These are phyloP conservation scores for Orthonyx spaldingii DNA, from an alignment of 2,113 vertebrate species.

Conservation along the genomic window DNA sequence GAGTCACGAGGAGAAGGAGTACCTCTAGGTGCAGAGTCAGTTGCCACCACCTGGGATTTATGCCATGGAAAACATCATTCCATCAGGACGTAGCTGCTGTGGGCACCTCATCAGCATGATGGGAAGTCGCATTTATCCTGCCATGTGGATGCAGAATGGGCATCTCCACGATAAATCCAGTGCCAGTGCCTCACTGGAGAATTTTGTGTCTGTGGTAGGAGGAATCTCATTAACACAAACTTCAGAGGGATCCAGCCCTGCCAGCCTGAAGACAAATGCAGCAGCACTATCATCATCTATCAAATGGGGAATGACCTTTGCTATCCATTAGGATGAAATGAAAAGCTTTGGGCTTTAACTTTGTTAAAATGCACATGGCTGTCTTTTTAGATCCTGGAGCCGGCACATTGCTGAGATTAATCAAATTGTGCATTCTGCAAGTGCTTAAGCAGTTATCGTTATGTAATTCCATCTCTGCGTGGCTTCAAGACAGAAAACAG, in stretches of 20 bases:
- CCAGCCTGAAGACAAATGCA: constrained; percentile 64
- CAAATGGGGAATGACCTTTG: constrained; percentile 59
- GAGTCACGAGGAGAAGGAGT: neutral
- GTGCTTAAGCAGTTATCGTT: constrained; percentile 14
- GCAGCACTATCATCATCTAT: constrained; percentile 37
- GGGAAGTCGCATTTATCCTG: neutral
- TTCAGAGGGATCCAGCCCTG: constrained; percentile 41
- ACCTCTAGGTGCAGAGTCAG: neutral
- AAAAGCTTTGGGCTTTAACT: constrained; percentile 55
- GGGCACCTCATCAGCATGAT: neutral
- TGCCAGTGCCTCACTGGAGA: neutral
- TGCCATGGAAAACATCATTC: neutral
- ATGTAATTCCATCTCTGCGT: neutral
- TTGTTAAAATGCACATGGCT: constrained; percentile 22
- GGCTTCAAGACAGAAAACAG: neutral
- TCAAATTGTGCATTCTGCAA: constrained; percentile 44
- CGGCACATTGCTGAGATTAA: neutral
- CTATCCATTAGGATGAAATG: constrained; percentile 54
- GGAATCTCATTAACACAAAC: constrained; percentile 52
- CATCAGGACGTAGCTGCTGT: neutral
- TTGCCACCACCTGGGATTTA: neutral
- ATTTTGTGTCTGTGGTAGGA: neutral
- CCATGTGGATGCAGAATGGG: neutral
- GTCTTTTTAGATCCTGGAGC: neutral
- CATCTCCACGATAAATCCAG: neutral